Conservation (phyloP, 2,797 vertebrate species). For the Acipenser transmontanus region DNA sequence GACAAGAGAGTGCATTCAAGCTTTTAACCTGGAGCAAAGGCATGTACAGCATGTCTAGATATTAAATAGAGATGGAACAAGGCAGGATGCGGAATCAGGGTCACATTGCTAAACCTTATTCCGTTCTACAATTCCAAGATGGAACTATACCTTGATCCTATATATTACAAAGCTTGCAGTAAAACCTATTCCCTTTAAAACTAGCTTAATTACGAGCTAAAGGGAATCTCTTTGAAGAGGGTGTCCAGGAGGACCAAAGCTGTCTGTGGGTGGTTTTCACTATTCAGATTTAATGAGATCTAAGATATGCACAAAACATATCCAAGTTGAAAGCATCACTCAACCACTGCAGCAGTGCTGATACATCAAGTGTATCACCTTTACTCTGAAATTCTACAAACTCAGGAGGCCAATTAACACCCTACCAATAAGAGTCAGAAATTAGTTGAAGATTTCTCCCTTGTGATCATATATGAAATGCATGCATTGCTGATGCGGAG, state of each 20-base stretch:
- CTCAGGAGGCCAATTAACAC: slow-evolving; percentile 86
- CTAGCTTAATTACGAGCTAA: slow-evolving; percentile 41
- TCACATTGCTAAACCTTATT: too few species aligned
- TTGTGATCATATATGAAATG: slow-evolving; percentile 38
- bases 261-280: slow-evolving; percentile 45
- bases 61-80: too few species aligned
- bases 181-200: slow-evolving; percentile 20
- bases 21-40: too few species aligned
- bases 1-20: too few species aligned
- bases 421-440: slow-evolving; percentile 70
- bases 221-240: slow-evolving; percentile 37
- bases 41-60: too few species aligned
- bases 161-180: slow-evolving; percentile 8
- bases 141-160: slow-evolving; percentile 1
- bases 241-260: slow-evolving; percentile 24
- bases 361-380: slow-evolving; percentile 87
- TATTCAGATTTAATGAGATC: slow-evolving; percentile 72
- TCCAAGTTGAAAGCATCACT: slow-evolving; percentile 71
- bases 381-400: slow-evolving; percentile 78
- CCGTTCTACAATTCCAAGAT: neutral
- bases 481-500: slow-evolving; percentile 46
- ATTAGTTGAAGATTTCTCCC: slow-evolving; percentile 71
- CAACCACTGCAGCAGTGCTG: slow-evolving; percentile 80
- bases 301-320: slow-evolving; percentile 70
- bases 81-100: too few species aligned